phyloP scores from a whole-genome alignment of 1,140 invertebrate genomes.

The Drosophila parvula region DNA sequence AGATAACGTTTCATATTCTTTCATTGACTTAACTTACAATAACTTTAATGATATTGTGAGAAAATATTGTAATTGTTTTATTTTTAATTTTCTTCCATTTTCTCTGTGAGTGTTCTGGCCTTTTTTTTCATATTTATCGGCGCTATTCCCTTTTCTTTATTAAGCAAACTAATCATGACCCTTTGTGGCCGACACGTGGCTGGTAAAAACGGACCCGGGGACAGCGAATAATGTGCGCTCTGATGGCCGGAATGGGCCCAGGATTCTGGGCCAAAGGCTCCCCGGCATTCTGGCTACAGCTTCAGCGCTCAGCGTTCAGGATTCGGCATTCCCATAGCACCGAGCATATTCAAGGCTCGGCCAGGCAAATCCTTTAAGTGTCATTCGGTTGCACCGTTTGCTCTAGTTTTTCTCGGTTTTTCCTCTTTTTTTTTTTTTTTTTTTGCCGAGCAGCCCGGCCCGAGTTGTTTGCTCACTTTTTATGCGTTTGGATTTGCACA shows the following conservation, averaged over 20 bases:
- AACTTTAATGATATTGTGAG: too few species aligned
- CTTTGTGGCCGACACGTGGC: constrained; percentile 76
- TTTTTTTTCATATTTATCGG: constrained; percentile 37
- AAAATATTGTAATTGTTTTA: not conserved
- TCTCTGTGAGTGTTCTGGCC: constrained; percentile 1
- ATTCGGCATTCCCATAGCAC: constrained; percentile 46
- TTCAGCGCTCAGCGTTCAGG: constrained; percentile 1
- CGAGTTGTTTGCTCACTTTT: constrained; percentile 65
- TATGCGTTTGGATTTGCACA: constrained; percentile 79
- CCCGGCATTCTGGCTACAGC: not conserved
- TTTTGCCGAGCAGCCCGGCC: constrained; percentile 8
- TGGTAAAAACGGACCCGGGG: constrained; percentile 39
- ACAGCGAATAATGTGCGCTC: constrained; percentile 53
- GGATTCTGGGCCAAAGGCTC: constrained; percentile 2
- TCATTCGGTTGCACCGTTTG: constrained; percentile 58
- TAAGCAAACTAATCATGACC: constrained; percentile 75
- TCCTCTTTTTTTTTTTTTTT: not conserved
- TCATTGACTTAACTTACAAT: not conserved
- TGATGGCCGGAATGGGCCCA: constrained; percentile 30
- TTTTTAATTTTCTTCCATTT: not conserved
- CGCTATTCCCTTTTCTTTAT: constrained; percentile 46
- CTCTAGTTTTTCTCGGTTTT: constrained; percentile 22
- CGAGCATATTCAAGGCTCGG: constrained; percentile 59
- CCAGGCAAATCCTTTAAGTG: constrained; percentile 75
- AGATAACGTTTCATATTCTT: too few species aligned